These are phyloP conservation scores for Nanorana parkeri DNA, from an alignment of 2,113 vertebrate genomes.

Conservation along the genomic window DNA sequence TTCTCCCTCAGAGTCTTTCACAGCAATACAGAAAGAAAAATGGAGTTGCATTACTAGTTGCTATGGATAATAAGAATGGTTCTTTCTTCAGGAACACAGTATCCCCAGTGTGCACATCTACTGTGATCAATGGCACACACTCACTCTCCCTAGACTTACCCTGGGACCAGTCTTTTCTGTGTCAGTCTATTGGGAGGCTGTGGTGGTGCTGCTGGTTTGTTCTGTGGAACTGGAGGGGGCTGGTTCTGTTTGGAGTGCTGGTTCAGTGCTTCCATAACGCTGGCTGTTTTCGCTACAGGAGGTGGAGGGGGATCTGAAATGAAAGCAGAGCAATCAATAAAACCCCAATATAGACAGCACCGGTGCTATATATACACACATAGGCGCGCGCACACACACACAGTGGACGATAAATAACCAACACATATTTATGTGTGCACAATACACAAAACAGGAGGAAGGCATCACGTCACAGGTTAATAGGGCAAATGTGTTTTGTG, in stretches of 20 bases:
- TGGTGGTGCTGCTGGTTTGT: slow-evolving; percentile 74
- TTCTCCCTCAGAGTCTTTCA: neutral
- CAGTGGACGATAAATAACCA: neutral
- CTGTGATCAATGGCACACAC: no score
- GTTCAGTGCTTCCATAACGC: slow-evolving; percentile 83
- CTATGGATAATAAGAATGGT: neutral
- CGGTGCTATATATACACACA: neutral
- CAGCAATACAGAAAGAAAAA: neutral
- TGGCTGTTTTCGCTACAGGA: slow-evolving; percentile 80
- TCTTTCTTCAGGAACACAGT: neutral
- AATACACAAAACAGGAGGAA: neutral
- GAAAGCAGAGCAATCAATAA: neutral
- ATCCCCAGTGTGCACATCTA: no score
- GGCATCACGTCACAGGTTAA: neutral
- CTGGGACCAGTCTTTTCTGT: slow-evolving; percentile 80
- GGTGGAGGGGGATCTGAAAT: slow-evolving; percentile 74
- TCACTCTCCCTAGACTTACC: slow-evolving; percentile 69
- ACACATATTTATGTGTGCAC: neutral
- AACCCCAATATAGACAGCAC: neutral
- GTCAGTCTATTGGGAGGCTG: slow-evolving; percentile 77
- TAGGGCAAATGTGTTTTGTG: neutral
- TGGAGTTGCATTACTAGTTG: neutral
- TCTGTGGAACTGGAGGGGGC: slow-evolving; percentile 64
- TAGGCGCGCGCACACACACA: no score
- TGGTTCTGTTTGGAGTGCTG: slow-evolving; percentile 79